Evolutionary conservation across 1,140 invertebrate genomes (phyloP).

Genomic region (Xylocopa sonorina): DNA sequence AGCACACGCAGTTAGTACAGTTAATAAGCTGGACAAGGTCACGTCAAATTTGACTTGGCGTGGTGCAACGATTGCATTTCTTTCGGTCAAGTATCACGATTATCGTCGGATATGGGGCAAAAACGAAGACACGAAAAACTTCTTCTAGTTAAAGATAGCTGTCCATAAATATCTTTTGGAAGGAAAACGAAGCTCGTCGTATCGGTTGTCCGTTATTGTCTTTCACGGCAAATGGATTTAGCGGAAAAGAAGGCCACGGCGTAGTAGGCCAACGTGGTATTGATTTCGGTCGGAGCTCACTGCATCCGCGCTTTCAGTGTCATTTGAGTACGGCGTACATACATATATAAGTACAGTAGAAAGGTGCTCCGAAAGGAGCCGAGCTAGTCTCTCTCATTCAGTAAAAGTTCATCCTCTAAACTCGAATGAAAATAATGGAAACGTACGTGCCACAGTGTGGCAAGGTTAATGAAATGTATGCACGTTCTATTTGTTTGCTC

Average conservation of each 20-base stretch:
- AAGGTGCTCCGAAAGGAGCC: conserved; percentile 15
- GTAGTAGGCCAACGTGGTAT: conserved; percentile 70
- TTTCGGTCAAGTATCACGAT: too few relatives aligned
- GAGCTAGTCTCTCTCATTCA: conserved; percentile 46
- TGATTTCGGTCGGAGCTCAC: conserved; percentile 67
- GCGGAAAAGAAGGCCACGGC: conserved; percentile 72
- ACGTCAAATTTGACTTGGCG: not conserved
- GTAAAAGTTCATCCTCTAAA: conserved; percentile 1
- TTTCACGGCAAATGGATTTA: conserved; percentile 58
- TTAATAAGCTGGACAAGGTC: not conserved
- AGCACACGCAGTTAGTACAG: too few relatives aligned
- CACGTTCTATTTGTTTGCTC: too few relatives aligned
- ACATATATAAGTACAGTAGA: too few relatives aligned
- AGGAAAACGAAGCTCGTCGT: too few relatives aligned
- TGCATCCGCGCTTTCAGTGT: conserved; percentile 67
- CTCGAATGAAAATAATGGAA: not conserved
- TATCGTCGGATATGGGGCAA: not conserved
- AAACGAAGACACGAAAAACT: too few relatives aligned
- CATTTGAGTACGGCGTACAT: conserved; percentile 66
- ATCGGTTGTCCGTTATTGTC: conserved; percentile 5
- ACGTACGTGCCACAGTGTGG: not conserved
- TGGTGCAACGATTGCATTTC: not conserved
- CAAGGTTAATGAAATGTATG: too few relatives aligned
- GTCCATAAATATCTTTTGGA: not conserved
- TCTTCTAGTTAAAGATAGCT: not conserved